These are phyloP conservation scores for Neocrepidodera transversa DNA, from an alignment of 2,888 invertebrate genomes.

Conservation along the genomic window DNA sequence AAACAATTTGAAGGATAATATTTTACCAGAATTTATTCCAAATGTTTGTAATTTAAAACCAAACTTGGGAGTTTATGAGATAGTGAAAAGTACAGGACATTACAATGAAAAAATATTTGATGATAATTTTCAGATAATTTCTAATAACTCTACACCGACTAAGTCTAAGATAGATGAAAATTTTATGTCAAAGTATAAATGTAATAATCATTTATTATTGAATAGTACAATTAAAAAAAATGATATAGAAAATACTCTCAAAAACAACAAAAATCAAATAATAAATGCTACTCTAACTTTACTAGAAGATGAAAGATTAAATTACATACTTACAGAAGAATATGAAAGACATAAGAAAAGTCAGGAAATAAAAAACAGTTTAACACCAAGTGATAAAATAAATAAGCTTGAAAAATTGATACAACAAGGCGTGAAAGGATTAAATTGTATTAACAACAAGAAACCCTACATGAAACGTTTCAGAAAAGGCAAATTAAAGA, in stretches of 20 bases:
- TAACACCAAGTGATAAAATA: neutral
- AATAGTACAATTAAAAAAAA: too few relatives aligned
- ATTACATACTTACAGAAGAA: neutral
- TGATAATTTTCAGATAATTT: too few relatives aligned
- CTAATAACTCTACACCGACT: too few relatives aligned
- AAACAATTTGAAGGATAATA: too few relatives aligned
- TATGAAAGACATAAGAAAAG: neutral
- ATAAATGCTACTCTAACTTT: neutral
- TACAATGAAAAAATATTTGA: too few relatives aligned
- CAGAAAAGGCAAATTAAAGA: constrained; percentile 38
- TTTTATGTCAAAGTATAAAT: too few relatives aligned
- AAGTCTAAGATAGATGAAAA: too few relatives aligned
- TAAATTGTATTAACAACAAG: neutral
- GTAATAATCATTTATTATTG: too few relatives aligned
- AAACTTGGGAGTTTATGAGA: too few relatives aligned
- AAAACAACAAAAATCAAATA: neutral
- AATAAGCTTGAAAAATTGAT: neutral
- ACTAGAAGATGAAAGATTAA: neutral
- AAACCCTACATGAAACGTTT: constrained; percentile 26
- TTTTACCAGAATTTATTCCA: too few relatives aligned
- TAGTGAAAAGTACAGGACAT: too few relatives aligned
- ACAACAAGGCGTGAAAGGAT: neutral
- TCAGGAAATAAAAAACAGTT: neutral
- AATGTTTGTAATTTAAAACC: too few relatives aligned
- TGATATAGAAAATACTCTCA: neutral